Percentiles rank a stretch among this genome's conserved stretches.
Evolutionary conservation across 2,797 vertebrate genomes (phyloP).

Genomic region (Picus viridis): DNA sequence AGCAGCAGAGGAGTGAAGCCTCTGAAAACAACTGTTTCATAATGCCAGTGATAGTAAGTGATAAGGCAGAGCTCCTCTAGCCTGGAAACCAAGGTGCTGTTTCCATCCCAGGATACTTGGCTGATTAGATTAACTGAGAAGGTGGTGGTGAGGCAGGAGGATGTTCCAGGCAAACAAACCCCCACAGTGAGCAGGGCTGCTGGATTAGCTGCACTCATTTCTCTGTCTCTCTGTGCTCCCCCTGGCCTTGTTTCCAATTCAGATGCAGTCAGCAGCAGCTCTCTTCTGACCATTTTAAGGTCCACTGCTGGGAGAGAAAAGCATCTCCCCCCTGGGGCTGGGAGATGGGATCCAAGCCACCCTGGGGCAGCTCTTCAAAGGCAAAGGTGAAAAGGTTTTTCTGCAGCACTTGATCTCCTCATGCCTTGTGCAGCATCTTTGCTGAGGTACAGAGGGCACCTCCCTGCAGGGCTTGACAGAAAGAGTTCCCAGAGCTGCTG

Average conservation of each 20-base stretch:
- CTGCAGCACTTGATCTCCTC: background rate
- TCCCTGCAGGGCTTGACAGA: background rate
- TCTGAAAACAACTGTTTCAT: constrained; percentile 41
- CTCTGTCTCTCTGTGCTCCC: background rate
- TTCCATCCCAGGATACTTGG: background rate
- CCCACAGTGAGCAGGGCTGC: background rate
- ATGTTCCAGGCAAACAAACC: constrained; percentile 6
- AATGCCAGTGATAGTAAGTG: constrained; percentile 21
- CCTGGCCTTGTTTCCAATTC: background rate
- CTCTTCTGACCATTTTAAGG: background rate
- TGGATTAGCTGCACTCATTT: constrained; percentile 4
- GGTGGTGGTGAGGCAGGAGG: background rate
- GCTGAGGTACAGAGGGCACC: background rate
- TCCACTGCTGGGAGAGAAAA: background rate
- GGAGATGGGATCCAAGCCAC: background rate
- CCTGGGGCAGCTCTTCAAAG: background rate
- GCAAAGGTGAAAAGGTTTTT: background rate
- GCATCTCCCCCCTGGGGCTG: fast-evolving
- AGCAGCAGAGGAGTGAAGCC: constrained; percentile 5
- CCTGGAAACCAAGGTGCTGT: constrained; percentile 2
- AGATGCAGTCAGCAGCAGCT: background rate
- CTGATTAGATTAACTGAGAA: constrained; percentile 27
- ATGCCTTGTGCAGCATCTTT: background rate
- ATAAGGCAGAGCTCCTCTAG: constrained; percentile 28
- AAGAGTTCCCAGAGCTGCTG: background rate